Evolutionary conservation across 2,113 vertebrate species (phyloP).

Genomic region (Acanthochromis polyacanthus): DNA sequence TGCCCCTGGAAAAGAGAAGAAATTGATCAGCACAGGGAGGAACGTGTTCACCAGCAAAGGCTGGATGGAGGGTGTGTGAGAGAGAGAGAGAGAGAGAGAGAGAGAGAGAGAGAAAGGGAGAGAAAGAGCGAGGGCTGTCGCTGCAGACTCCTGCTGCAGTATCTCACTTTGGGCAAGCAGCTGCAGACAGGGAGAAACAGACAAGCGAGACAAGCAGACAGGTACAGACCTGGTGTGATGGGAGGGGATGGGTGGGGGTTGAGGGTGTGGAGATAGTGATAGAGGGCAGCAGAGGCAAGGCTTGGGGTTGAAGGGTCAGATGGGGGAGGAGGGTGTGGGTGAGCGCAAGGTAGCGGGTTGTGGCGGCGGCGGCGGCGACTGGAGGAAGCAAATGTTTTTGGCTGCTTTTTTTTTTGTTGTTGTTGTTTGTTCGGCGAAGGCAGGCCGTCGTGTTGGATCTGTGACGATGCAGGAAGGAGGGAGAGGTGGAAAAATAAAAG

Average conservation of each 20-base stretch:
- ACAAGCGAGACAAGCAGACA: conserved; percentile 76
- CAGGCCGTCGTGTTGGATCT: conserved; percentile 40
- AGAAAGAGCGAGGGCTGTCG: conserved; percentile 76
- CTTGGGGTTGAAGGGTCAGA: conserved; percentile 64
- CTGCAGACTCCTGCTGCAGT: conserved; percentile 83
- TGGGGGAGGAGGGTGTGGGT: conserved; percentile 26
- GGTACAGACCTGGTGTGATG: conserved; percentile 72
- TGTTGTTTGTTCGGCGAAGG: conserved; percentile 1
- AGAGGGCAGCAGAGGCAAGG: conserved; percentile 57
- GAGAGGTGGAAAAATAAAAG: conserved; percentile 37
- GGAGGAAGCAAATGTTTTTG: conserved; percentile 44
- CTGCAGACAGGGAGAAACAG: conserved; percentile 78
- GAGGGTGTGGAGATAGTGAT: conserved; percentile 26
- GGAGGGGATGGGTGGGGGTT: conserved; percentile 44
- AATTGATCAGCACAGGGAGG: conserved; percentile 82
- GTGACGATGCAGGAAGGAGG: conserved; percentile 18
- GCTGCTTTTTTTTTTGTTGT: neutral
- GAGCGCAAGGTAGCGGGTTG: conserved; percentile 12
- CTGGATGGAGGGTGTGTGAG: conserved; percentile 74
- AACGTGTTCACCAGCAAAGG: conserved; percentile 76
- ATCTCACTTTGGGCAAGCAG: conserved; percentile 81
- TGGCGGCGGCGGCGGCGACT: conserved; percentile 10
- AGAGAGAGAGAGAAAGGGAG: conserved; percentile 51
- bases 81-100: conserved; percentile 15
- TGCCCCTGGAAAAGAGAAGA: conserved; percentile 69